Evolutionary conservation across 2,888 invertebrate genomes (phyloP), one percentile per base, ranked within the genome.

Genomic region (Euplexia lucipara): DNA sequence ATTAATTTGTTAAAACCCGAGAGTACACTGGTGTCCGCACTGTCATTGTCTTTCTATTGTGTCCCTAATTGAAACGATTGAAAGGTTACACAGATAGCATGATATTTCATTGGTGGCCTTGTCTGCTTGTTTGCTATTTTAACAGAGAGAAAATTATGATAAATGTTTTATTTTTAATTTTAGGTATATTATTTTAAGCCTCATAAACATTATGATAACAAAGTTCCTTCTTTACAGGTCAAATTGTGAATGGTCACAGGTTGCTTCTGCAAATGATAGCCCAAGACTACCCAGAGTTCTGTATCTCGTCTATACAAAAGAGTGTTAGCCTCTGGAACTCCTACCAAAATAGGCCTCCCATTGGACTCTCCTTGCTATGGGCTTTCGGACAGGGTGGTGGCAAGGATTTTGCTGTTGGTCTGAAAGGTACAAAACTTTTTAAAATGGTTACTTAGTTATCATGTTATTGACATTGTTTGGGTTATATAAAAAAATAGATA

Each of bases 321-420:
- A 96, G 96, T 71, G 93, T 95, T 4, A 96, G 95, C 63, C 90
- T 98, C 18, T 95, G 96, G 39, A 97, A 97, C 82, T 98, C 98
- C 0, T 98, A 97, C 85, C 97, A 97, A 83, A 98, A 98, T 86
- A 95, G 97, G 54, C 97, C 97, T 66, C 96, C 96, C 1, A 96
- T 98, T 69, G 97, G 97, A 1, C 91, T 97, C 35, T 96, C 97
- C 0, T 93, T 98, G 44, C 90, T 98, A 1, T 98, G 98, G 98
- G 97, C 97, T 0, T 93, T 97, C n/a, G 97, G 97, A 0, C 97
- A 98, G 85, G 97, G 96, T 10, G 97, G 97, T 0, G 91, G 95
- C 54, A 95, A 92, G 70, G 96, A 97, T 84, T 95, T 97, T 51
- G 90, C 94, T 56, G 95, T 96, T 70, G 98, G 97, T 26, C 91